Evolutionary conservation across 2,888 invertebrate species (phyloP).

Genomic region (Orgyia antiqua): DNA sequence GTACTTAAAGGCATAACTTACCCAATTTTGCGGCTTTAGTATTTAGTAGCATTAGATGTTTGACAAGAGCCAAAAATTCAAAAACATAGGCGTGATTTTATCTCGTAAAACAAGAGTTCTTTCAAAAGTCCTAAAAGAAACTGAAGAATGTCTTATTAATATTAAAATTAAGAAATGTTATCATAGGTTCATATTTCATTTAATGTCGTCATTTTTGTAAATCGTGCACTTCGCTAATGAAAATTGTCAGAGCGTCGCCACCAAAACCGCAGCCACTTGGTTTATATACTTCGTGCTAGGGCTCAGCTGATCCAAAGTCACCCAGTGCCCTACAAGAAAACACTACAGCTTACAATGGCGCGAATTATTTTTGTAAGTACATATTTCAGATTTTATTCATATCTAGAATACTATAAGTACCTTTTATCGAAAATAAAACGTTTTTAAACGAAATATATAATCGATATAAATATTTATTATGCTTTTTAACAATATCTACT

Average conservation of each 20-base stretch:
- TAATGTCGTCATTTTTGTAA: conserved; percentile 50
- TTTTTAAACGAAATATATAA: too few relatives aligned
- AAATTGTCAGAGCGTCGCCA: conserved; percentile 41
- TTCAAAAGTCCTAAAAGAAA: conserved; percentile 1
- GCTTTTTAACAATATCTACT: too few relatives aligned
- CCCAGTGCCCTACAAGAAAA: conserved; percentile 25
- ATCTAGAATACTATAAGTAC: too few relatives aligned
- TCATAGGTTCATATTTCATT: conserved; percentile 16
- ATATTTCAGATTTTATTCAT: too few relatives aligned
- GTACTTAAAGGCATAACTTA: too few relatives aligned
- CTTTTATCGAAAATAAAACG: too few relatives aligned
- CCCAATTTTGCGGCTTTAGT: too few relatives aligned
- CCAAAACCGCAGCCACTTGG: conserved; percentile 45
- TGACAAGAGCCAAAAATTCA: too few relatives aligned
- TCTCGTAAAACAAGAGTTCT: too few relatives aligned
- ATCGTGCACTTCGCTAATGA: conserved; percentile 60
- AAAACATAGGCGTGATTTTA: too few relatives aligned
- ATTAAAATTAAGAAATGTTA: conserved; percentile 11
- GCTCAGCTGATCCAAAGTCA: conserved; percentile 35
- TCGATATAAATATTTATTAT: too few relatives aligned
- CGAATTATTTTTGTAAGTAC: conserved; percentile 53
- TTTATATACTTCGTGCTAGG: conserved; percentile 49
- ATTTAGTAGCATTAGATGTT: too few relatives aligned
- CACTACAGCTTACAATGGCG: conserved; percentile 44
- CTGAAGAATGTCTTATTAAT: conserved; percentile 3